phyloP scores from a whole-genome alignment of 2,797 vertebrate species.

The Bucorvus abyssinicus region DNA sequence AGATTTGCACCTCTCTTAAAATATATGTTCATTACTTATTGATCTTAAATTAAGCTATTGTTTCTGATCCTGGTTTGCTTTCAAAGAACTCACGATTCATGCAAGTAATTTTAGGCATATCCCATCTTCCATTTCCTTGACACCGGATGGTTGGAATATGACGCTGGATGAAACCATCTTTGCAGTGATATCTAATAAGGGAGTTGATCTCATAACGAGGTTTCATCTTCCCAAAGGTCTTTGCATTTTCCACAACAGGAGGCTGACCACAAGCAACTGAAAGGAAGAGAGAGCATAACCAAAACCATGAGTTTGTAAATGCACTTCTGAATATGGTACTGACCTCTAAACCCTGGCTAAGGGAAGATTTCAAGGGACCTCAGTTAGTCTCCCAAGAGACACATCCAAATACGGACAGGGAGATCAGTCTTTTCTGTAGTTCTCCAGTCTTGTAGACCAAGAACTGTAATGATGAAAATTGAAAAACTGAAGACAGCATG shows the following conservation, averaged over 20 bases:
- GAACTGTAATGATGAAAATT: background rate
- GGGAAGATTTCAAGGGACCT: background rate
- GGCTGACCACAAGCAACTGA: conserved; percentile 94
- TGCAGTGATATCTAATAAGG: conserved; percentile 94
- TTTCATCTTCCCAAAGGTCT: conserved; percentile 88
- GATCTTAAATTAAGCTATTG: background rate
- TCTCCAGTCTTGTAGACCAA: background rate
- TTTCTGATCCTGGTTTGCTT: conserved; percentile 13
- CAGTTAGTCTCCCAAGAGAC: background rate
- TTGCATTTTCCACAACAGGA: conserved; percentile 92
- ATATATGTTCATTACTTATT: background rate
- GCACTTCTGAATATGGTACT: background rate
- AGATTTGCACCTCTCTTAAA: background rate
- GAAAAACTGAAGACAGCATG: background rate
- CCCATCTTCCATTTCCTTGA: conserved; percentile 91
- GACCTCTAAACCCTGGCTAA: background rate
- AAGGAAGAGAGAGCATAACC: conserved; percentile 29
- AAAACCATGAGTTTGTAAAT: background rate
- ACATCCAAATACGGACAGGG: background rate
- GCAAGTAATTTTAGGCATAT: conserved; percentile 92
- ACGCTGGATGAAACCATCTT: conserved; percentile 91
- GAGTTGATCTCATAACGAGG: conserved; percentile 95
- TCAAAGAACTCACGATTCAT: conserved; percentile 88
- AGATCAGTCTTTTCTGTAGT: background rate
- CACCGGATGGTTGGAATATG: conserved; percentile 94